Base-by-base conservation (phyloP, 2,113 vertebrate species). In the Chrysemys picta region DNA sequence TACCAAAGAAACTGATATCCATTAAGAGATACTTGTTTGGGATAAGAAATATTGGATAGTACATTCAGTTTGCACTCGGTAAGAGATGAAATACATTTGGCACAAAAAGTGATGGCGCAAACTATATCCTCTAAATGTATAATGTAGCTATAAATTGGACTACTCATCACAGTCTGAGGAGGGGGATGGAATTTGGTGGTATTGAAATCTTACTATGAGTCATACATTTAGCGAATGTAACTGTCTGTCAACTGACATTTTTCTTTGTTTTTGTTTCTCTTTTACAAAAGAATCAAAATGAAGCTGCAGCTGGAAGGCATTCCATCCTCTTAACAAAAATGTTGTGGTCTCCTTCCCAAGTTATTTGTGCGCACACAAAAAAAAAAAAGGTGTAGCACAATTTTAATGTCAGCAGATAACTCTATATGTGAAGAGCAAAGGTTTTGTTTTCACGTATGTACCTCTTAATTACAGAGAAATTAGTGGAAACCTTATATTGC, bases 21-120 rank as follows among this genome's bases (percentile, higher is more conserved):
- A 2, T 57, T 52, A 62, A 7, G 38, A 16, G 8, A 62, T 38
- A 31, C 54, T 19, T 80, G 52, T n/a, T 87, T 65, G 93, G 54
- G 81, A 29, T 82, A 76, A 87, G 85, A 84, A 47, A 35, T 11
- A 27, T 1, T 35, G 72, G 69, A 31, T 80, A 62, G 16, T 35
- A 21, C 21, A 31, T 31, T 87, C 87, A 42, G 54, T n/a, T 93
- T 89, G 59, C 94, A 2, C 89, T 82, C 57, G 79, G 29, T 81
- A 84, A 75, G 76, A 87, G 65, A 78, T 4, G 88, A 95, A 91
- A 92, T 76, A 38, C 17, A 27, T 82, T 87, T 91, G 84, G 85
- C 57, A 76, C 95, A 88, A 97, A 92, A 92, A 92, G 92, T 84
- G 85, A 87, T 80, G 24, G 85, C 92, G 82, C 87, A 84, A 38